Base-by-base conservation (phyloP, 1,140 invertebrate species). In the Myzus persicae region DNA sequence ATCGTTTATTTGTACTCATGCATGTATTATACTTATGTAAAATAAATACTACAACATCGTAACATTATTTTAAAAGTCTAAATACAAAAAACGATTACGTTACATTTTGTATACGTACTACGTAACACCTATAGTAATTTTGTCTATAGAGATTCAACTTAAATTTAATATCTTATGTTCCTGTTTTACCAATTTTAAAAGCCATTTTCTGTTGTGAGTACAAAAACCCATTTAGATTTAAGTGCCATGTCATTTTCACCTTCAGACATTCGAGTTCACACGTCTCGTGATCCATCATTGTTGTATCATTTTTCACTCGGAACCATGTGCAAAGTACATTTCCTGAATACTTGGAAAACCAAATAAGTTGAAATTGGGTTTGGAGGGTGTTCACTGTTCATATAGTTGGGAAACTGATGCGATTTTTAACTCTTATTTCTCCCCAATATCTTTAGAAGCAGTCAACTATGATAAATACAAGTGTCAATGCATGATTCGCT, bases 251-350 rank as follows among this genome's bases (percentile, higher is more conserved):
- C 54, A 76, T 91, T 44, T 91, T 89, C 44, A 89, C 90, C 90
- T 81, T 48, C 1, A 67, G 42, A 44, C 67, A 82, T 81, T 46
- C n/a, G 67, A 81, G 59, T 81, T 91, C 90, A 91, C 90, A 91
- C 67, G 90, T 91, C 40, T 42, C 90, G 90, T 76, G 9, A 91
- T 91, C 90, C 54, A 91, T 91, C 90, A 91, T 46, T 91, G 90
- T 82, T 82, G 90, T 91, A 91, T 91, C 90, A 67, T 91, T 91
- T 91, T 91, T 91, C 90, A 91, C 26, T 14, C 18, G n/a, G 90
- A 48, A 42, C 22, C n/a, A 67, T n/a, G 40, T 82, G 42, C 42
- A 51, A 91, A 91, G 67, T 91, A 91, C 90, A 91, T 91, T 76
- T 91, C 42, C 42, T 44, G 90, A 90, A 90, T 89, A 90, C 54